Evolutionary conservation across 2,797 vertebrate genomes (phyloP).

Genomic region (Gymnodraco acuticeps): DNA sequence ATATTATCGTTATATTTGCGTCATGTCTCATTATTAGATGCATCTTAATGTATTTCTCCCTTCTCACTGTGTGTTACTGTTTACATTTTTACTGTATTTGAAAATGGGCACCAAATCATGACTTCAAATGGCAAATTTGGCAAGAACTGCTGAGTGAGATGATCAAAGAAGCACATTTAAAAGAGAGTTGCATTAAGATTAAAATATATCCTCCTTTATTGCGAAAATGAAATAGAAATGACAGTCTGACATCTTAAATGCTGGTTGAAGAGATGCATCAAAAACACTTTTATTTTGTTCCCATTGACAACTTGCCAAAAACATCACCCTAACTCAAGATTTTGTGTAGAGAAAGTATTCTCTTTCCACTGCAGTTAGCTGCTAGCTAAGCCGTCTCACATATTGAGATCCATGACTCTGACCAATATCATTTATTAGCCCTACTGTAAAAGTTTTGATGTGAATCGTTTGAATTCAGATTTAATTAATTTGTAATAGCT

Average conservation of each 20-base stretch:
- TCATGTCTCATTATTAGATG: not conserved
- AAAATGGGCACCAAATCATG: not conserved
- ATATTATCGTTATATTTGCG: not conserved
- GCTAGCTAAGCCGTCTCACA: no score
- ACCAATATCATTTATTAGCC: no score
- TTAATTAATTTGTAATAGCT: not conserved
- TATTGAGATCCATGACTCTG: no score
- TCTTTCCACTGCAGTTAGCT: no score
- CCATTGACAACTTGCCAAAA: slow-evolving; percentile 17
- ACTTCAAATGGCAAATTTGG: slow-evolving; percentile 8
- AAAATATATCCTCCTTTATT: not conserved
- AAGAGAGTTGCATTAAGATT: slow-evolving; percentile 7
- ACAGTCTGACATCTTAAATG: slow-evolving; percentile 23
- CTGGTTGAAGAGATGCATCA: slow-evolving; percentile 26
- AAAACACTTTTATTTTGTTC: slow-evolving; percentile 17
- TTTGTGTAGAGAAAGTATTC: not conserved
- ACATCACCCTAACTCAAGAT: not conserved
- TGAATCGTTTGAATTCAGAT: not conserved
- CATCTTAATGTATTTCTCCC: not conserved
- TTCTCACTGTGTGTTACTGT: not conserved
- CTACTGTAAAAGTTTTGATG: not conserved
- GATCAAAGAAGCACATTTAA: slow-evolving; percentile 24
- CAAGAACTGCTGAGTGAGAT: not conserved
- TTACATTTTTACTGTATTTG: not conserved
- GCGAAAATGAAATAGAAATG: slow-evolving; percentile 1